Conservation (phyloP, 2,113 vertebrate genomes). For the Megalops atlanticus region DNA sequence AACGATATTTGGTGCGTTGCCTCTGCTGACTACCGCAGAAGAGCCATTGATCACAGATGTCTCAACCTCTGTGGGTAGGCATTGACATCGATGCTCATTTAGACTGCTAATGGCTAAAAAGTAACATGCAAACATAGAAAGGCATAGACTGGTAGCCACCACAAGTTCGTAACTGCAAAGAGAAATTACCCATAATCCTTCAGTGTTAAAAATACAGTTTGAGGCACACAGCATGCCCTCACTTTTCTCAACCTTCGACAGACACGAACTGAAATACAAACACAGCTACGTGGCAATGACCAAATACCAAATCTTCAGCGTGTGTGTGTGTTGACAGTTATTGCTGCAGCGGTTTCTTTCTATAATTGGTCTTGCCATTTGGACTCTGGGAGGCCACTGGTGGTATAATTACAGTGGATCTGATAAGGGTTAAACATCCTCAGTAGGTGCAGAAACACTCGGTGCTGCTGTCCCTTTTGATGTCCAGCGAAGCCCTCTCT, state of each 20-base stretch:
- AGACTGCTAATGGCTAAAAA: too few relatives aligned
- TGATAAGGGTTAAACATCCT: conserved; percentile 67
- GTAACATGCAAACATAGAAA: too few relatives aligned
- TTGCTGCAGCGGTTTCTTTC: conserved; percentile 44
- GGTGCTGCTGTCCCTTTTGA: conserved; percentile 64
- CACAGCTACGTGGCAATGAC: not conserved
- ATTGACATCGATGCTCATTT: too few relatives aligned
- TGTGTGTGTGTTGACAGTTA: conserved; percentile 62
- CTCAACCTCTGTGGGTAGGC: too few relatives aligned
- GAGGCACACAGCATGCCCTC: not conserved
- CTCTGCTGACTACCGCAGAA: too few relatives aligned
- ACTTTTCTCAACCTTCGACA: not conserved
- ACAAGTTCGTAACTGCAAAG: too few relatives aligned
- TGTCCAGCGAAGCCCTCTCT: conserved; percentile 61
- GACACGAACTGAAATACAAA: not conserved
- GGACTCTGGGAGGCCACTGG: conserved; percentile 57
- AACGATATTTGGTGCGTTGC: too few relatives aligned
- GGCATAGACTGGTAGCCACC: too few relatives aligned
- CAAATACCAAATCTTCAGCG: conserved; percentile 36
- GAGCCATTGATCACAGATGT: too few relatives aligned
- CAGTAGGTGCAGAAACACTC: conserved; percentile 52
- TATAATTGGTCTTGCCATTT: conserved; percentile 44
- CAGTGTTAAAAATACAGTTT: too few relatives aligned
- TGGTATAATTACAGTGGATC: conserved; percentile 67
- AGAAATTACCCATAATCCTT: too few relatives aligned